These are phyloP conservation scores for Aradophagus sp. DNA, from an alignment of 1,140 invertebrate species.

Conservation along the genomic window DNA sequence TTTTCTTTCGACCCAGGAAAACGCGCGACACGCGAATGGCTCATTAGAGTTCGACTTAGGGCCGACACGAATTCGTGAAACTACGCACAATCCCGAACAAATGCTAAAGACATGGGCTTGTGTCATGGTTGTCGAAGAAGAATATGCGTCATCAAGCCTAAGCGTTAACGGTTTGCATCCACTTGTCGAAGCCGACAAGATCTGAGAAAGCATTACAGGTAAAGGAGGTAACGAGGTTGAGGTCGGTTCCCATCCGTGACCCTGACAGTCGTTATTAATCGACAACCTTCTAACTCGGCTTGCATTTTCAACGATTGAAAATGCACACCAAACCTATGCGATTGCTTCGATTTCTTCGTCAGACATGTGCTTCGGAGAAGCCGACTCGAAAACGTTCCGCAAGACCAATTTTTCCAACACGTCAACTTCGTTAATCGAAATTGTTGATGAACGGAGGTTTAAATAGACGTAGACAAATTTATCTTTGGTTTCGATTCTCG, in stretches of 20 bases:
- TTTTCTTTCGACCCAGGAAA: slow-evolving; percentile 42
- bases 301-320: slow-evolving; percentile 24
- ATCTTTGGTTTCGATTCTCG: too few relatives aligned
- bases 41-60: slow-evolving; percentile 30
- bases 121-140: slow-evolving; percentile 39
- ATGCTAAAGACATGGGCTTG: slow-evolving; percentile 35
- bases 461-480: too few relatives aligned
- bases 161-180: slow-evolving; percentile 52
- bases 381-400: too few relatives aligned
- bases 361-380: too few relatives aligned
- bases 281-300: slow-evolving; percentile 41
- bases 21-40: slow-evolving; percentile 42
- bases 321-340: slow-evolving; percentile 13
- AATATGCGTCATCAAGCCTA: slow-evolving; percentile 23
- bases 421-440: too few relatives aligned
- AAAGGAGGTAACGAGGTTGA: slow-evolving; percentile 64
- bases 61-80: slow-evolving; percentile 41
- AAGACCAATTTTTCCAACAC: too few relatives aligned
- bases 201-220: slow-evolving; percentile 34
- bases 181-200: slow-evolving; percentile 56
- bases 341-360: neutral
- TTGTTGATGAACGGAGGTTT: too few relatives aligned
- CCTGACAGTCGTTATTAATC: slow-evolving; percentile 53
- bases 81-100: slow-evolving; percentile 43
- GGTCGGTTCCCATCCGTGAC: slow-evolving; percentile 60